Evolutionary conservation across 2,113 vertebrate genomes (phyloP).

Genomic region (Prunella fulvescens): DNA sequence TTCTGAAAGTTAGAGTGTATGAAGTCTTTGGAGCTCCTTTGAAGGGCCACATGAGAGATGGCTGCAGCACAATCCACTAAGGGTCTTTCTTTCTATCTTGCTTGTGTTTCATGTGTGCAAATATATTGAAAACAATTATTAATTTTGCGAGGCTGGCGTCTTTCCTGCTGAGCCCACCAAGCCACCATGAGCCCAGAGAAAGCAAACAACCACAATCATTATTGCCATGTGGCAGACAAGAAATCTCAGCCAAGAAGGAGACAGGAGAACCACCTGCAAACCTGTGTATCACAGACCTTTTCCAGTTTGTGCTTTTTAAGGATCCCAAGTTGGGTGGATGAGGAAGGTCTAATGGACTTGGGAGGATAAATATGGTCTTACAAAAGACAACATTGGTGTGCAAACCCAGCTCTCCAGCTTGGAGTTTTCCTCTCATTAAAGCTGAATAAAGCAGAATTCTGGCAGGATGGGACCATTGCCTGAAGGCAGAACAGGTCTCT

Average conservation of each 20-base stretch:
- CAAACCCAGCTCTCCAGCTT: neutral
- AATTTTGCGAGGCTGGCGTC: neutral
- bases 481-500: neutral
- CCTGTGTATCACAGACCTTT: neutral
- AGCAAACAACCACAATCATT: neutral
- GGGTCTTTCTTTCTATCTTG: neutral
- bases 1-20: neutral
- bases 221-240: neutral
- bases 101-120: neutral
- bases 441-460: neutral
- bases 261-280: neutral
- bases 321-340: neutral
- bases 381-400: fast-evolving
- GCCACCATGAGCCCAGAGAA: neutral
- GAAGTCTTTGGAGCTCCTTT: neutral
- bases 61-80: neutral
- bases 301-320: neutral
- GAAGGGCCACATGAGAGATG: neutral
- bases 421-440: neutral
- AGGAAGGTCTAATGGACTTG: neutral
- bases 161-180: neutral
- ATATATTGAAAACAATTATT: neutral
- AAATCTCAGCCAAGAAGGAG: neutral
- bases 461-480: too few relatives aligned
- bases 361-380: neutral